These are phyloP conservation scores for Drosophila santomea DNA, from an alignment of 1,140 invertebrate genomes.

Conservation along the genomic window DNA sequence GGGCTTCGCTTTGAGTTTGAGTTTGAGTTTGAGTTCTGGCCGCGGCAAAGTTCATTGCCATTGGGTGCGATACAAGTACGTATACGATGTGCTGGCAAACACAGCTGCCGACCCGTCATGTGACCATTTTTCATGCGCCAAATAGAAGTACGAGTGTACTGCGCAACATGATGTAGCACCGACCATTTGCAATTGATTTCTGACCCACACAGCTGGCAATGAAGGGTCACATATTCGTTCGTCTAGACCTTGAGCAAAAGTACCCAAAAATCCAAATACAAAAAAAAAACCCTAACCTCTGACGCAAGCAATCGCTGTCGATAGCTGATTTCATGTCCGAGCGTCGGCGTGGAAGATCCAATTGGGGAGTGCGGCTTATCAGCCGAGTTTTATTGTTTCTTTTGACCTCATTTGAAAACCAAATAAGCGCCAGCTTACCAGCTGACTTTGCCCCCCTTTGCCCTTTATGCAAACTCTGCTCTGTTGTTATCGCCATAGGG, in stretches of 20 bases:
- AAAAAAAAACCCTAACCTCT: slow-evolving; percentile 27
- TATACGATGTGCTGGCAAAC: slow-evolving; percentile 50
- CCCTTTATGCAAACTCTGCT: slow-evolving; percentile 44
- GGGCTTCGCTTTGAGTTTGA: too few species aligned
- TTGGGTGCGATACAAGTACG: slow-evolving; percentile 47
- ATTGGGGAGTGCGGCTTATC: slow-evolving; percentile 52
- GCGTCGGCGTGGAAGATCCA: slow-evolving; percentile 1
- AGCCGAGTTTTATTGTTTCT: slow-evolving; percentile 54
- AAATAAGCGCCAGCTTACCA: slow-evolving; percentile 59
- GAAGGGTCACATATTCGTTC: slow-evolving; percentile 41
- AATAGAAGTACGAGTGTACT: slow-evolving; percentile 2
- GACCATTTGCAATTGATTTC: slow-evolving; percentile 17
- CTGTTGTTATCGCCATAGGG: slow-evolving; percentile 40
- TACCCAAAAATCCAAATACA: background rate
- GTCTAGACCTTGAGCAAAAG: slow-evolving; percentile 44
- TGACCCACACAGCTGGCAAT: slow-evolving; percentile 37
- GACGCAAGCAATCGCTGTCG: slow-evolving; percentile 34
- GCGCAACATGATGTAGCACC: background rate
- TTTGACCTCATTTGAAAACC: slow-evolving; percentile 82
- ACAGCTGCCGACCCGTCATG: slow-evolving; percentile 77
- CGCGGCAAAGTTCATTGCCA: slow-evolving; percentile 81
- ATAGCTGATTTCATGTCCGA: slow-evolving; percentile 36
- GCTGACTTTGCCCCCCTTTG: slow-evolving; percentile 18
- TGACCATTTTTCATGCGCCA: slow-evolving; percentile 66
- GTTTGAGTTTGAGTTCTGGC: slow-evolving; percentile 28